phyloP scores from a whole-genome alignment of 2,797 vertebrate species.

The Pampus argenteus region DNA sequence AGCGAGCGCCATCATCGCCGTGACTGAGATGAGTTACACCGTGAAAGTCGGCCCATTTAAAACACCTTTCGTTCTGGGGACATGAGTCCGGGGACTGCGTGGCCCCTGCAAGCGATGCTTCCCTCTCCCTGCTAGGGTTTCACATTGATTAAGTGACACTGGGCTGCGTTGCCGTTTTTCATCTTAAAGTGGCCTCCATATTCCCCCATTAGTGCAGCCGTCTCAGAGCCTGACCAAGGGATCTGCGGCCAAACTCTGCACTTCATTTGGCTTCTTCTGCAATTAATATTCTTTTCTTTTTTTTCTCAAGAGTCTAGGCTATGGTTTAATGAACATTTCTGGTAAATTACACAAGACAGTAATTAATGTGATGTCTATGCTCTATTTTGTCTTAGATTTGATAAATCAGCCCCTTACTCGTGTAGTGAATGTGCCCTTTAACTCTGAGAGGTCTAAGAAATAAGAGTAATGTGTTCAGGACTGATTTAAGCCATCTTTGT shows the following conservation, averaged over 20 bases:
- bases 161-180: conserved; percentile 75
- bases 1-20: conserved; percentile 55
- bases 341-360: conserved; percentile 68
- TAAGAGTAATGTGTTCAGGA: conserved; percentile 61
- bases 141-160: conserved; percentile 84
- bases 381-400: conserved; percentile 64
- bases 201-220: conserved; percentile 72
- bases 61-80: conserved; percentile 55
- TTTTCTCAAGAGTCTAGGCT: conserved; percentile 27
- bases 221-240: conserved; percentile 40
- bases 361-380: conserved; percentile 57
- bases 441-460: conserved; percentile 33
- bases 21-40: conserved; percentile 64
- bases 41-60: conserved; percentile 62
- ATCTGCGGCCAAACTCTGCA: conserved; percentile 15
- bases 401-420: conserved; percentile 49
- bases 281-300: too few species aligned
- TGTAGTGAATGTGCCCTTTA: conserved; percentile 49
- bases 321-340: conserved; percentile 48
- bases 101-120: conserved; percentile 48
- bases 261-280: conserved; percentile 48
- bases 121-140: conserved; percentile 58
- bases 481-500: conserved; percentile 43
- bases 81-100: conserved; percentile 59
- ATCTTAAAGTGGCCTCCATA: conserved; percentile 79